A percentile compares a stretch with the other conserved stretches of the same genome.
Evolutionary conservation across 2,113 vertebrate genomes (phyloP).

Genomic region (Geothlypis trichas): DNA sequence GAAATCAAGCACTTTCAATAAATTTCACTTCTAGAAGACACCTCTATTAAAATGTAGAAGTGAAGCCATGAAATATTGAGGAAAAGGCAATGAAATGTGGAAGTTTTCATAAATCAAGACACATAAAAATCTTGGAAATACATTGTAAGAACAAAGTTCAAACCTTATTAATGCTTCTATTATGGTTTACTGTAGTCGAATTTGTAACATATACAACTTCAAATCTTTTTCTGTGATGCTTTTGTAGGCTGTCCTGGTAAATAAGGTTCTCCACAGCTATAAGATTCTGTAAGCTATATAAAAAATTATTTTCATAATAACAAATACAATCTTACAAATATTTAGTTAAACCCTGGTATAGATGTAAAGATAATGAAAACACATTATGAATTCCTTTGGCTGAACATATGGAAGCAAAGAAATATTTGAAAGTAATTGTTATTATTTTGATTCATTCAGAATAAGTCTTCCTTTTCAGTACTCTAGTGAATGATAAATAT

Average conservation of each 20-base stretch:
- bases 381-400: not conserved
- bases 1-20: conserved; percentile 29
- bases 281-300: not conserved
- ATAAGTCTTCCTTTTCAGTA: not conserved
- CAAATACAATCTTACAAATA: not conserved
- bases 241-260: not conserved
- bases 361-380: not conserved
- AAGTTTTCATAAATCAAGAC: not conserved
- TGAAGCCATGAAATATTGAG: conserved; percentile 15
- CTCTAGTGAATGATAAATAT: not conserved
- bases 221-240: not conserved
- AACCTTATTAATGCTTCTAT: not conserved
- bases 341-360: not conserved
- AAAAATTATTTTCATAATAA: not conserved
- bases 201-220: not conserved
- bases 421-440: not conserved
- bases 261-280: not conserved
- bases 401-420: not conserved
- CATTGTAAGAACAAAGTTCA: not conserved
- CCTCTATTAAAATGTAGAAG: conserved; percentile 30
- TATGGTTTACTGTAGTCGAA: not conserved
- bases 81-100: conserved; percentile 34
- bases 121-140: conserved; percentile 22
- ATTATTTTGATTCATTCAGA: not conserved
- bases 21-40: conserved; percentile 39